Conservation (phyloP, 2,888 invertebrate genomes). For the Polydrusus cervinus region DNA sequence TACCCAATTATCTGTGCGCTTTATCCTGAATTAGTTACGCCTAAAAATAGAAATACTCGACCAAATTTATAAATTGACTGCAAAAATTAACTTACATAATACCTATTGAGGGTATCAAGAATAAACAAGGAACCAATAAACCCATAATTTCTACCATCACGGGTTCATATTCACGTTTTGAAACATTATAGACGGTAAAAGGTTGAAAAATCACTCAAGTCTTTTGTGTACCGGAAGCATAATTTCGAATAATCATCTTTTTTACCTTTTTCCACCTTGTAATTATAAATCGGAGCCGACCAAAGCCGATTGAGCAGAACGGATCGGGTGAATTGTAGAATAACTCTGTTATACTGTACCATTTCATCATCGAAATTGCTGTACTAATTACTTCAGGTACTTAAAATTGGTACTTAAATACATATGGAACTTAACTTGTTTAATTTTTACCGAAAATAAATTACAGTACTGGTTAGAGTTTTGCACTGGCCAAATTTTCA, state of each 20-base stretch:
- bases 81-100: slow-evolving; percentile 10
- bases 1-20: too few relatives aligned
- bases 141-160: not conserved
- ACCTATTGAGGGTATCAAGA: not conserved
- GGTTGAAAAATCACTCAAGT: not conserved
- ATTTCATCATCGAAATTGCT: too few relatives aligned
- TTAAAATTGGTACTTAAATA: too few relatives aligned
- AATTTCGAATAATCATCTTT: slow-evolving; percentile 39
- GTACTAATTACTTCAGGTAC: too few relatives aligned
- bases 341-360: too few relatives aligned
- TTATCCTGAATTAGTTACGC: not conserved
- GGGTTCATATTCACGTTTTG: not conserved
- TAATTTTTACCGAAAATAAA: too few relatives aligned
- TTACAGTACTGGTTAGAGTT: too few relatives aligned
- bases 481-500: too few relatives aligned
- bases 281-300: slow-evolving; percentile 44
- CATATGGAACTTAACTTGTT: too few relatives aligned
- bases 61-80: slow-evolving; percentile 2
- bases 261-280: slow-evolving; percentile 39
- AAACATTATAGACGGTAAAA: not conserved
- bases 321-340: slow-evolving; percentile 15
- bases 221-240: slow-evolving; percentile 45
- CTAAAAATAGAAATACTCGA: not conserved
- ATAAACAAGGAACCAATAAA: not conserved
- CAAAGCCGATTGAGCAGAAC: slow-evolving; percentile 33